These are phyloP conservation scores for Pogoniulus pusillus DNA, from an alignment of 2,797 vertebrate species.

Conservation along the genomic window DNA sequence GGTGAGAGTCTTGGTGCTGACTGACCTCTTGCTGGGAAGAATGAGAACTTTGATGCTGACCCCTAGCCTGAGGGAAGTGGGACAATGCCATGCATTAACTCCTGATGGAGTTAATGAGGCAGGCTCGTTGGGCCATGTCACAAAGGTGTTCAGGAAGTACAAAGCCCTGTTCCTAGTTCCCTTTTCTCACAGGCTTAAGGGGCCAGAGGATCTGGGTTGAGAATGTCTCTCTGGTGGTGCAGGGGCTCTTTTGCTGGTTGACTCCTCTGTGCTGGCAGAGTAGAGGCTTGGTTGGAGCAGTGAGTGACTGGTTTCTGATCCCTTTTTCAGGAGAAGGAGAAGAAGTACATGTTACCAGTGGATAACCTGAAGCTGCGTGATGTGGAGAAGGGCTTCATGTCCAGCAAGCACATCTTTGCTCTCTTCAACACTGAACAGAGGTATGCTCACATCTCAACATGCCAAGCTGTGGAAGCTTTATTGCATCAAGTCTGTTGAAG, in stretches of 20 bases:
- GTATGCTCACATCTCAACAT: constrained; percentile 58
- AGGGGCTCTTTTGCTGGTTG: neutral
- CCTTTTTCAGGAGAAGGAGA: constrained; percentile 93
- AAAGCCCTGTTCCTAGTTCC: neutral
- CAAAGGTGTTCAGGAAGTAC: neutral
- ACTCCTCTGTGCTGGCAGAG: neutral
- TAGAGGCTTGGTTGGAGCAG: neutral
- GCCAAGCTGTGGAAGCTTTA: neutral
- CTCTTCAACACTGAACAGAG: constrained; percentile 99
- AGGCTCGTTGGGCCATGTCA: neutral
- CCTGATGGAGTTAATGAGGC: neutral
- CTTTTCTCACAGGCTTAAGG: neutral
- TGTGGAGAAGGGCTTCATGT: constrained; percentile 97
- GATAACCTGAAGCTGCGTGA: constrained; percentile 96
- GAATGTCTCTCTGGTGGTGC: neutral
- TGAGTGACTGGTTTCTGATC: neutral
- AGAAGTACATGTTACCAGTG: constrained; percentile 98
- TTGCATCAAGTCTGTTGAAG: no score
- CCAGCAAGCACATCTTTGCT: constrained; percentile 97
- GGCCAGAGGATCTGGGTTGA: neutral
- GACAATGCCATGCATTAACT: neutral
- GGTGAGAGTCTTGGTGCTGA: neutral
- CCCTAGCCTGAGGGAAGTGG: neutral
- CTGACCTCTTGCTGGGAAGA: neutral
- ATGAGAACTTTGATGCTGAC: neutral